Base-by-base conservation (phyloP, 64 coral and sea anemone species). In the Actinia tenebrosa region DNA sequence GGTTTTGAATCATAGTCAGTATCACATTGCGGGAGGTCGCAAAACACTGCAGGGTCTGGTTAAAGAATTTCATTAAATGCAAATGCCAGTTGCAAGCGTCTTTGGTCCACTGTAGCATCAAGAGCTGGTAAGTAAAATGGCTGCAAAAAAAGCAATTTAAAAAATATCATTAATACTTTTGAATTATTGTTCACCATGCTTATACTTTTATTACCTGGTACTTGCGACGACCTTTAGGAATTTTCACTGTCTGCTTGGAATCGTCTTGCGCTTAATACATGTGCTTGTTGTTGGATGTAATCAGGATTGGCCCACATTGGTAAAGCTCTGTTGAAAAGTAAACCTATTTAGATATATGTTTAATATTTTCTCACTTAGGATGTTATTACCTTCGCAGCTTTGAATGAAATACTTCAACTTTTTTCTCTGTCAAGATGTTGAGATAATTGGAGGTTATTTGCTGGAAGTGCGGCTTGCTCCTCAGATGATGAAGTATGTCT, bases 401-500 rank as follows among this genome's bases (percentile, higher is more conserved):
- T 78, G 72, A 78, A 45, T 78, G 72, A 78, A 78, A 78, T 42
- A 78, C 23, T 78, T 78, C 72, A 37, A 78, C 72, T 78, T 78
- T 78, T 16, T 78, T 78, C 43, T 78, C 72, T 42, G 23, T 78
- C 72, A 78, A 45, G 5, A 78, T n/a, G 22, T 78, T 78, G 25
- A 78, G 72, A 78, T 27, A 78, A 45, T 78, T 78, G n/a, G 72
- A 78, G 23, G 72, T 78, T 78, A 78, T 11, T 5, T 78, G 23
- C 43, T 78, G 72, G 22, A 78, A 78, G 10, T 78, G 23, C 2
- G 25, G 72, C 25, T 78, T 27, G 23, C 23, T 45, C 43, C 72
- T 78, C 72, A 78, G 72, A 42, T 87, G 86, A 27, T 77, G 52
- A 53, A 71, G 19, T 54, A 88, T 56, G 71, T 88, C 86, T 77